Conservation (phyloP, 1,140 invertebrate genomes). For the Drosophila insularis region DNA sequence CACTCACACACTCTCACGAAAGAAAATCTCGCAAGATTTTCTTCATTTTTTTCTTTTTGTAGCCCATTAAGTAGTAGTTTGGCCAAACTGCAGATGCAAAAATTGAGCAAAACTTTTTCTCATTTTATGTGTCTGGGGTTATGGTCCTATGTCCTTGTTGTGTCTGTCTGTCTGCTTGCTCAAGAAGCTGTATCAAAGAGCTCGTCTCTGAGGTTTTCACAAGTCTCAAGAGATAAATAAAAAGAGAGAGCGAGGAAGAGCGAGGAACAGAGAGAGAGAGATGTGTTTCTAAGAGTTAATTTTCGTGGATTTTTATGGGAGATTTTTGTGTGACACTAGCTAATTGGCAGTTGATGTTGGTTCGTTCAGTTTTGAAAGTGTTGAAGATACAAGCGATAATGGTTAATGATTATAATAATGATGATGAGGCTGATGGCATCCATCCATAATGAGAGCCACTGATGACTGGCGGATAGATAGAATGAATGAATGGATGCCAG, state of each 20-base stretch:
- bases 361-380: slow-evolving; percentile 25
- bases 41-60: not conserved
- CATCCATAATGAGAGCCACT: slow-evolving; percentile 4
- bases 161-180: not conserved
- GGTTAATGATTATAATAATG: slow-evolving; percentile 35
- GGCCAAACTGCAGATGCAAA: slow-evolving; percentile 51
- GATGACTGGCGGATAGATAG: not conserved
- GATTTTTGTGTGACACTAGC: slow-evolving; percentile 37
- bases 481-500: not conserved
- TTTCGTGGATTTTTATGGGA: slow-evolving; percentile 19
- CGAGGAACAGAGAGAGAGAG: not conserved
- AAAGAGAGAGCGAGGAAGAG: not conserved
- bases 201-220: slow-evolving; percentile 2
- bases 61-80: slow-evolving; percentile 54
- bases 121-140: slow-evolving; percentile 18
- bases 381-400: slow-evolving; percentile 28
- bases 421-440: not conserved
- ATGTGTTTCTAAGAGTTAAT: slow-evolving; percentile 32
- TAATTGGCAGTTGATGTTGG: slow-evolving; percentile 52
- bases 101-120: slow-evolving; percentile 55
- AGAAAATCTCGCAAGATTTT: slow-evolving; percentile 18
- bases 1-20: slow-evolving; percentile 13
- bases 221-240: not conserved
- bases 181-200: slow-evolving; percentile 50
- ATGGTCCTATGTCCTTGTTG: slow-evolving; percentile 12